A percentile compares a stretch with the other conserved stretches of the same genome.
Conservation (phyloP, 2,797 vertebrate species). For the Melanotaenia maccullochi region DNA sequence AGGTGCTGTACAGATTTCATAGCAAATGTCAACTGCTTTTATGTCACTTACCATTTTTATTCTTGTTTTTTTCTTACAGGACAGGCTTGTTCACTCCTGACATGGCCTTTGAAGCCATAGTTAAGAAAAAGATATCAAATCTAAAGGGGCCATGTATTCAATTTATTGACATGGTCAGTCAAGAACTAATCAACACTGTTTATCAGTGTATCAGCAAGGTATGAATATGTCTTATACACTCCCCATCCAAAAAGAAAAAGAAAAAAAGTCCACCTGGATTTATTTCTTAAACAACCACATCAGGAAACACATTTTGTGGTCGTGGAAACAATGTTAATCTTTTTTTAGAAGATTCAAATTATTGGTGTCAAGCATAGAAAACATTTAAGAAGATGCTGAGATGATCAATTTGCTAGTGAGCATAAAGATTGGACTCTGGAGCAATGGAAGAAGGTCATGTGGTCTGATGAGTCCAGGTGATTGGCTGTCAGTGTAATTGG, state of each 20-base stretch:
- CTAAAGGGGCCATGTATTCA: constrained; percentile 90
- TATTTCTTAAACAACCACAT: too few relatives aligned
- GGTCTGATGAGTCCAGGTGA: too few relatives aligned
- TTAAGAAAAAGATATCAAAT: constrained; percentile 91
- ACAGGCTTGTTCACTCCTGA: constrained; percentile 92
- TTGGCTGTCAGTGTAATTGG: too few relatives aligned
- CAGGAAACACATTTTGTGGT: too few relatives aligned
- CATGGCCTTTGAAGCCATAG: constrained; percentile 94
- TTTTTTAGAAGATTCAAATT: too few relatives aligned
- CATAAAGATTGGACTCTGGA: too few relatives aligned
- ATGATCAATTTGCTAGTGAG: too few relatives aligned
- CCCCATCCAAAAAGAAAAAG: background rate
- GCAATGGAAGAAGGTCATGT: too few relatives aligned
- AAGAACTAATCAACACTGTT: constrained; percentile 90
- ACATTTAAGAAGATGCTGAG: too few relatives aligned
- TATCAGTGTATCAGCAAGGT: constrained; percentile 92
- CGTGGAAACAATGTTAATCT: too few relatives aligned
- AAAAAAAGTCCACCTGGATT: too few relatives aligned
- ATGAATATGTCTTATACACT: constrained; percentile 27
- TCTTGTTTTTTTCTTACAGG: constrained; percentile 48
- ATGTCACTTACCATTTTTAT: background rate
- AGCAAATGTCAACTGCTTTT: constrained; percentile 3
- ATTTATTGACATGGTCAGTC: constrained; percentile 92
- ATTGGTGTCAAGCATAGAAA: too few relatives aligned
- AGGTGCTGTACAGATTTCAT: constrained; percentile 79